phyloP scores from a whole-genome alignment of 2,113 vertebrate genomes.

The Ophthalmolycus amberensis region DNA sequence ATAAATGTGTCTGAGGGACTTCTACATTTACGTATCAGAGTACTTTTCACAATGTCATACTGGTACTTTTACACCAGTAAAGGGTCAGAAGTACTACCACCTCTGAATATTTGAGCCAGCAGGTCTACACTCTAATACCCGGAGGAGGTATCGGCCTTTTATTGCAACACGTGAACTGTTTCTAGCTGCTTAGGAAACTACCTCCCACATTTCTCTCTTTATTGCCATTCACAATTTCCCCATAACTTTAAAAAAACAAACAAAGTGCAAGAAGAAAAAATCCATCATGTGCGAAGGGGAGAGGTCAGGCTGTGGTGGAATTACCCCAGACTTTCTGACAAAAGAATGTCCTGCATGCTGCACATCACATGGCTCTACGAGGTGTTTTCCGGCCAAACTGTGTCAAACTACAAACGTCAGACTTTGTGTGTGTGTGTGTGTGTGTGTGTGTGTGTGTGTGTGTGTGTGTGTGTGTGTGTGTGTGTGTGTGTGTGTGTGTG shows the following conservation, averaged over 20 bases:
- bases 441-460: slow-evolving; percentile 20
- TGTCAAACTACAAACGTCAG: slow-evolving; percentile 48
- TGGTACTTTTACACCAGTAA: neutral
- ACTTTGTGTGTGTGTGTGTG: neutral
- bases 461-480: slow-evolving; percentile 10
- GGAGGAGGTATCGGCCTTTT: slow-evolving; percentile 6
- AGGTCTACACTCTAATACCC: neutral
- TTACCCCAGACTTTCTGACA: slow-evolving; percentile 61
- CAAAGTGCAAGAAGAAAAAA: slow-evolving; percentile 12
- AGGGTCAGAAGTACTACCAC: neutral
- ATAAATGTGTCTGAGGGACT: neutral
- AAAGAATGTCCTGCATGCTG: slow-evolving; percentile 14
- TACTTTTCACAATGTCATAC: neutral
- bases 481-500: no score
- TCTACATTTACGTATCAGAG: neutral
- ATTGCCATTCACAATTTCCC: slow-evolving; percentile 2
- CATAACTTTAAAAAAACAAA: slow-evolving; percentile 5
- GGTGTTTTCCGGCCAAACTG: slow-evolving; percentile 74
- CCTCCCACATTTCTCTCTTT: neutral
- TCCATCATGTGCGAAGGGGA: slow-evolving; percentile 20
- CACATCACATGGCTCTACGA: slow-evolving; percentile 52
- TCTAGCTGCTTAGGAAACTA: neutral
- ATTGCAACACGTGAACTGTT: neutral
- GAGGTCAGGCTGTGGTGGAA: slow-evolving; percentile 48
- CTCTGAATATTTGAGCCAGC: neutral